Base-by-base conservation (phyloP, 2,888 invertebrate species). In the Sturmia bella region DNA sequence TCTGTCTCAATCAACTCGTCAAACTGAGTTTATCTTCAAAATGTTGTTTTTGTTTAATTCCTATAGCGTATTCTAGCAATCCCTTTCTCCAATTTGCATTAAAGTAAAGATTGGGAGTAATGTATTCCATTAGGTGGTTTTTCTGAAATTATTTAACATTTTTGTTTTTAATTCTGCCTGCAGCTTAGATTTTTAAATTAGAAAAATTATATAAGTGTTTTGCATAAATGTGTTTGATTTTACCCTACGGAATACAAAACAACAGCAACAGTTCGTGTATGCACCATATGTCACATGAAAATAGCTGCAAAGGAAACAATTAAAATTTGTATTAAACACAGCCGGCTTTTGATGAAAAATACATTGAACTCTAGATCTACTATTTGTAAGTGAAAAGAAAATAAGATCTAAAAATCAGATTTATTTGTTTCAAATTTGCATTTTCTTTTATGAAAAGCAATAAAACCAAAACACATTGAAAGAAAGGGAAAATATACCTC, bases 181-280 rank as follows among this genome's bases (percentile, higher is more conserved):
- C n/a, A 19, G 41, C 48, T 80, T 72, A 66, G 17, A 75, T 72
- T 72, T 61, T 37, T 19, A 57, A 70, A 80, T 56, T 19, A 50
- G 27, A 63, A 74, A 56, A 48, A 21, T 83, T 84, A 83, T 80
- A 75, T 78, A 84, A 84, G 72, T 69, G 24, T 48, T 84, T 84
- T 76, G 75, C 84, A 84, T 84, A 80, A 78, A 83, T 83, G 83
- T 84, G 83, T 83, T 57, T 80, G 83, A 84, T 83, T 80, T 83
- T 61, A 69, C 21, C 48, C 59, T 68, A 61, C 43, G 43, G 54
- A 45, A 64, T 12, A 15, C 15, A 64, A 56, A 37, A 56, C 24
- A 52, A 54, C 32, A 24, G 15, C 37, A 27, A 15, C 7, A 61
- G 24, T 59, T 54, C 39, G n/a, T 21, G 32, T 24, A 2, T 54